These are phyloP conservation scores for Oophaga sylvatica DNA, from an alignment of 2,797 vertebrate species.

Conservation along the genomic window DNA sequence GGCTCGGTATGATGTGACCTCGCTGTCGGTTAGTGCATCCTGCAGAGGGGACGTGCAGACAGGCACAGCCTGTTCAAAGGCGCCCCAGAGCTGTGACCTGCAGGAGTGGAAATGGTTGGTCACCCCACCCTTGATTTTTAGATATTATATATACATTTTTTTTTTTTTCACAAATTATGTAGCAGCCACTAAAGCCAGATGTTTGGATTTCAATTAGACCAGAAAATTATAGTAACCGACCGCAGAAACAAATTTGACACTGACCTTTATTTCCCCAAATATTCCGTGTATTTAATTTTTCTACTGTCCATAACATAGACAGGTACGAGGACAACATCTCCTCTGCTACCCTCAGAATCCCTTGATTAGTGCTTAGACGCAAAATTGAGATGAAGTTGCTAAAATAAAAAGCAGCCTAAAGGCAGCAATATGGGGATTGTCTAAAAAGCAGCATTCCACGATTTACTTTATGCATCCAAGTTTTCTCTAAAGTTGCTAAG, in stretches of 20 bases:
- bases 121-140: constrained; percentile 23
- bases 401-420: background rate
- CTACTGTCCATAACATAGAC: background rate
- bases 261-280: no score
- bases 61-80: constrained; percentile 74
- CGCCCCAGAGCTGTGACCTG: constrained; percentile 76
- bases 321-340: background rate
- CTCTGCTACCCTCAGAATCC: background rate
- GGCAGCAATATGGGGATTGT: background rate
- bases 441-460: background rate
- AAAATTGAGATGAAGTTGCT: background rate
- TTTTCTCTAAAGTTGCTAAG: background rate
- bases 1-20: constrained; percentile 69
- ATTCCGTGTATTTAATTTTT: background rate
- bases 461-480: background rate
- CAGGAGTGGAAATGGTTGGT: constrained; percentile 28
- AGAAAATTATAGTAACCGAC: constrained; percentile 6
- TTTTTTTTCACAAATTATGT: constrained; percentile 17
- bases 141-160: background rate
- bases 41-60: constrained; percentile 80
- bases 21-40: constrained; percentile 80
- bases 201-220: constrained; percentile 7
- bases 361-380: background rate
- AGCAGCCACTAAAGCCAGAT: constrained; percentile 26
- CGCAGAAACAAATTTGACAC: background rate